Evolutionary conservation across 2,797 vertebrate genomes (phyloP).

Genomic region (Argentina silus): DNA sequence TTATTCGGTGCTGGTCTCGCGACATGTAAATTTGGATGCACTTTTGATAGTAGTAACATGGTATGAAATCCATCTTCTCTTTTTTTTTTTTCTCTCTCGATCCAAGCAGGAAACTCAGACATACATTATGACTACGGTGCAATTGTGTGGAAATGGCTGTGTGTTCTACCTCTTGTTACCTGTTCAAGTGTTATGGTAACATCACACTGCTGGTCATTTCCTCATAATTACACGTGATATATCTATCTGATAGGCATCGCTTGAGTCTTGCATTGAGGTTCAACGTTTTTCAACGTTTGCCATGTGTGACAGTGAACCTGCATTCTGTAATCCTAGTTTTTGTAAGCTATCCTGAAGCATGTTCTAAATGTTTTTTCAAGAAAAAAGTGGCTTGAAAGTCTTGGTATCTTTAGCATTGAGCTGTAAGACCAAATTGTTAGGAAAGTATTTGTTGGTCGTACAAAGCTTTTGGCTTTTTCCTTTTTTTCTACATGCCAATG

Average conservation of each 20-base stretch:
- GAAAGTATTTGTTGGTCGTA: slow-evolving; percentile 51
- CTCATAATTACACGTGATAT: slow-evolving; percentile 77
- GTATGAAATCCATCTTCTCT: slow-evolving; percentile 50
- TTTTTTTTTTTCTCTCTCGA: slow-evolving; percentile 30
- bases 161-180: slow-evolving; percentile 88
- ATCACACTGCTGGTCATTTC: slow-evolving; percentile 83
- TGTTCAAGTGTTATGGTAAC: slow-evolving; percentile 84
- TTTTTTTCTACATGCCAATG: slow-evolving; percentile 66
- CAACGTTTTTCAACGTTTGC: slow-evolving; percentile 51
- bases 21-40: slow-evolving; percentile 79
- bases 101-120: slow-evolving; percentile 53
- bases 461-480: slow-evolving; percentile 44
- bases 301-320: slow-evolving; percentile 43
- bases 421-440: slow-evolving; percentile 69
- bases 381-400: slow-evolving; percentile 31
- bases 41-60: slow-evolving; percentile 75
- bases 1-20: slow-evolving; percentile 80
- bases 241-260: slow-evolving; percentile 57
- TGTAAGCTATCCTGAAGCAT: slow-evolving; percentile 40
- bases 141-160: slow-evolving; percentile 82
- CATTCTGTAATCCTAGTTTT: slow-evolving; percentile 46
- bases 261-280: slow-evolving; percentile 55
- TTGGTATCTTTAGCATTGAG: slow-evolving; percentile 55
- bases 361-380: slow-evolving; percentile 24
- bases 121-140: slow-evolving; percentile 64